These are phyloP conservation scores for Drosophila punjabiensis DNA, from an alignment of 1,140 invertebrate species.

Conservation along the genomic window DNA sequence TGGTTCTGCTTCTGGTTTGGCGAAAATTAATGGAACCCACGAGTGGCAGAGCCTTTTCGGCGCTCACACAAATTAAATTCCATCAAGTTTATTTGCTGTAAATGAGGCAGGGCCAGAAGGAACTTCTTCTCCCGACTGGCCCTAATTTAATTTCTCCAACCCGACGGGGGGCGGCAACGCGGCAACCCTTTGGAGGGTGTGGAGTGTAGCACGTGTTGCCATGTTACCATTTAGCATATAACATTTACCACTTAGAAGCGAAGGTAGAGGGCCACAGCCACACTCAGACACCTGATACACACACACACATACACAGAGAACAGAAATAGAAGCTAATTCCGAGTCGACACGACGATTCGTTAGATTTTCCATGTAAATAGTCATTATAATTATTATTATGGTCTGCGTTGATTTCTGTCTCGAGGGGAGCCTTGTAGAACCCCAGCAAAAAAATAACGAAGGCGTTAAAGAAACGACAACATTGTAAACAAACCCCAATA, in stretches of 20 bases:
- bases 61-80: slow-evolving; percentile 70
- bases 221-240: slow-evolving; percentile 22
- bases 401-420: slow-evolving; percentile 26
- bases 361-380: slow-evolving; percentile 68
- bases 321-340: slow-evolving; percentile 20
- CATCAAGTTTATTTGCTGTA: slow-evolving; percentile 74
- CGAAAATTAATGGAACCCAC: slow-evolving; percentile 63
- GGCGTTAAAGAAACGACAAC: slow-evolving; percentile 8
- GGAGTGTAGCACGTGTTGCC: slow-evolving; percentile 58
- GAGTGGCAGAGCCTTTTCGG: slow-evolving; percentile 47
- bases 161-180: background rate
- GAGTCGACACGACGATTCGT: slow-evolving; percentile 25
- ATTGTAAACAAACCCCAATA: slow-evolving; percentile 45
- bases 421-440: background rate
- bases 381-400: slow-evolving; percentile 76
- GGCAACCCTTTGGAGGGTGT: slow-evolving; percentile 14
- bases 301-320: slow-evolving; percentile 7
- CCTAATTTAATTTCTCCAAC: slow-evolving; percentile 48
- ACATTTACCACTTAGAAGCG: slow-evolving; percentile 34
- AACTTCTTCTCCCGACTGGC: slow-evolving; percentile 10
- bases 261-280: slow-evolving; percentile 15
- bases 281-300: slow-evolving; percentile 13
- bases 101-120: slow-evolving; percentile 43
- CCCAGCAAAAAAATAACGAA: slow-evolving; percentile 21
- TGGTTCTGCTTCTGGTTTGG: slow-evolving; percentile 15